Evolutionary conservation across 1,140 invertebrate genomes (phyloP), one percentile per base, ranked within the genome.

Genomic region (Drosophila auraria): DNA sequence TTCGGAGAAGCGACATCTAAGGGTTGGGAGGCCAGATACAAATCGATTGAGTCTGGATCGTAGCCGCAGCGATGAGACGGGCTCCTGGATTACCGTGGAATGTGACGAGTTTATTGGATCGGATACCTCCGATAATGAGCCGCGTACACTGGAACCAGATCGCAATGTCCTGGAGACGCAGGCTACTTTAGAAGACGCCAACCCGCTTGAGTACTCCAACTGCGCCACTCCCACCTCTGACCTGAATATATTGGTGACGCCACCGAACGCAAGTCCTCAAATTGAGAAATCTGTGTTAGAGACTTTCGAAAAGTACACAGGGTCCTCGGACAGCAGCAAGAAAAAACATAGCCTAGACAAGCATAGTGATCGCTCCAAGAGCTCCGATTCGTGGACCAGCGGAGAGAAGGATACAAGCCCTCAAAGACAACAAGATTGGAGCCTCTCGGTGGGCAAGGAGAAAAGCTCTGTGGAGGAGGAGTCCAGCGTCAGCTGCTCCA

Each of bases 401-500:
- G 94, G 95, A 53, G 94, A 95, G 87, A 95, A 95, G 83, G 94
- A 95, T 79, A 93, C 93, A 2, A 95, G 94, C 72, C 94, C 94
- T 17, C 84, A 89, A 53, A 71, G 83, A 3, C 90, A 83, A 54
- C 78, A 83, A 40, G 92, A 93, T 42, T 93, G 84, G 63, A 94
- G 94, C n/a, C 91, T 94, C 12, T 94, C 94, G 57, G 94, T 94
- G 0, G 93, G 93, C 58, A 94, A 94, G 77, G 94, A 95, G 78
- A 94, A 95, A 47, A 95, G 94, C 86, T 95, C 94, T 2, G 94
- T 95, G 33, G 96, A 96, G 57, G 96, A 97, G 78, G 96, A 96
- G 63, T 96, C 96, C 4, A 97, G 96, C 81, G 95, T 96, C 6
- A 97, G 96, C 73, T 97, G 96, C 91, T 96, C 96, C 0, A 97